Evolutionary conservation across 2,888 invertebrate genomes (phyloP).

Genomic region (Ernsta delagoae): DNA sequence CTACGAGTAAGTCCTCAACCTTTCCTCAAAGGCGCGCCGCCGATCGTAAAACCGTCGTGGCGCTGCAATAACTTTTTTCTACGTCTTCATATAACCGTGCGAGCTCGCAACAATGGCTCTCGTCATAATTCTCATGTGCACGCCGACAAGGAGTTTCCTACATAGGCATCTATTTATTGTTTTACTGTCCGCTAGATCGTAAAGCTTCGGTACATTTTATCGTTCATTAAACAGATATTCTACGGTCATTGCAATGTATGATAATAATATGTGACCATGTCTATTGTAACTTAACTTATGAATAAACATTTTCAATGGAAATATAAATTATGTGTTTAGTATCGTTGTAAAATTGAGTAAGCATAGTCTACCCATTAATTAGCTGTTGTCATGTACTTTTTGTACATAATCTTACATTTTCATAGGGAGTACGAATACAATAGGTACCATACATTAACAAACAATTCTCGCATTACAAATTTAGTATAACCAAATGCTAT

Average conservation of each 20-base stretch:
- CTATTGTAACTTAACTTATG: too few species aligned
- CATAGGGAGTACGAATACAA: too few species aligned
- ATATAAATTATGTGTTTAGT: too few species aligned
- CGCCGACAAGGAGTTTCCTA: conserved; percentile 15
- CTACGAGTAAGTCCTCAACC: conserved; percentile 36
- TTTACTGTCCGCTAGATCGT: conserved; percentile 28
- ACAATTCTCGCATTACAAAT: too few species aligned
- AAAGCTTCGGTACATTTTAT: conserved; percentile 25
- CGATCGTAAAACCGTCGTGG: conserved; percentile 53
- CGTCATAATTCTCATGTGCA: conserved; percentile 44
- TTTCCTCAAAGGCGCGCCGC: conserved; percentile 64
- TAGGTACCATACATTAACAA: too few species aligned
- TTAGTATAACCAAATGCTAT: too few species aligned
- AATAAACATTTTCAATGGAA: too few species aligned
- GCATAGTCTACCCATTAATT: too few species aligned
- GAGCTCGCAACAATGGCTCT: conserved; percentile 46
- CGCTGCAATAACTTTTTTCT: conserved; percentile 55
- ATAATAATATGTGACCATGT: too few species aligned
- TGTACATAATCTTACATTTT: too few species aligned
- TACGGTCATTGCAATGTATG: conserved; percentile 10
- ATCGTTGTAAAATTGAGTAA: too few species aligned
- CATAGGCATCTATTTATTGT: conserved; percentile 29
- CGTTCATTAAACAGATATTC: conserved; percentile 20
- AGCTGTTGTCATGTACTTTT: too few species aligned
- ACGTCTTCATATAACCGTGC: conserved; percentile 62